phyloP scores from a whole-genome alignment of 2,888 invertebrate genomes.

The Parascotia fuliginaria region DNA sequence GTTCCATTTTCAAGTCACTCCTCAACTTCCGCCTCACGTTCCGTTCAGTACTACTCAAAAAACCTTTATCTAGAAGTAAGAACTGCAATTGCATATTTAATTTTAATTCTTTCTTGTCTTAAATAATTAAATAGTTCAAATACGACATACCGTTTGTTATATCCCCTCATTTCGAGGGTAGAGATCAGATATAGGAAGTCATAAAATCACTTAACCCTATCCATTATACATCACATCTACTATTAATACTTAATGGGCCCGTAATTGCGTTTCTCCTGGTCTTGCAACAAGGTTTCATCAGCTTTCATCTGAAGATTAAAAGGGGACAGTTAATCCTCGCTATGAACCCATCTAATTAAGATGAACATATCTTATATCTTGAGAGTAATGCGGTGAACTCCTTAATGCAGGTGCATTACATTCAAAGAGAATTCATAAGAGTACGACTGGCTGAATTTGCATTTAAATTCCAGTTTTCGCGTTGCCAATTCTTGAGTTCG shows the following conservation, averaged over 20 bases:
- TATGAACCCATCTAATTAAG: conserved; percentile 56
- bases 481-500: conserved; percentile 43
- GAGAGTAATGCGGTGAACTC: conserved; percentile 41
- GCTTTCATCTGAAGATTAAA: conserved; percentile 56
- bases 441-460: conserved; percentile 30
- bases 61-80: conserved; percentile 26
- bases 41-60: conserved; percentile 37
- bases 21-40: conserved; percentile 46
- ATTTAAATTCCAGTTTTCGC: conserved; percentile 35
- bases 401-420: conserved; percentile 60
- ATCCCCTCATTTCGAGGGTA: conserved; percentile 35
- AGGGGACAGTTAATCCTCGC: conserved; percentile 54
- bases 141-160: conserved; percentile 17
- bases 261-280: conserved; percentile 58
- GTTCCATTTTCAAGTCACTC: conserved; percentile 53
- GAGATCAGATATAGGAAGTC: conserved; percentile 49
- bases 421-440: conserved; percentile 57
- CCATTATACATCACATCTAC: conserved; percentile 49
- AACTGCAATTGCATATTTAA: conserved; percentile 16
- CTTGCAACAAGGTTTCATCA: conserved; percentile 45
- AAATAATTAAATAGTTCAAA: conserved; percentile 28
- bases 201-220: conserved; percentile 56
- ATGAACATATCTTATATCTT: conserved; percentile 40
- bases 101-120: conserved; percentile 12
- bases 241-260: conserved; percentile 65